These are phyloP conservation scores for Pseudopleuronectes americanus DNA, from an alignment of 2,797 vertebrate genomes.

Conservation along the genomic window DNA sequence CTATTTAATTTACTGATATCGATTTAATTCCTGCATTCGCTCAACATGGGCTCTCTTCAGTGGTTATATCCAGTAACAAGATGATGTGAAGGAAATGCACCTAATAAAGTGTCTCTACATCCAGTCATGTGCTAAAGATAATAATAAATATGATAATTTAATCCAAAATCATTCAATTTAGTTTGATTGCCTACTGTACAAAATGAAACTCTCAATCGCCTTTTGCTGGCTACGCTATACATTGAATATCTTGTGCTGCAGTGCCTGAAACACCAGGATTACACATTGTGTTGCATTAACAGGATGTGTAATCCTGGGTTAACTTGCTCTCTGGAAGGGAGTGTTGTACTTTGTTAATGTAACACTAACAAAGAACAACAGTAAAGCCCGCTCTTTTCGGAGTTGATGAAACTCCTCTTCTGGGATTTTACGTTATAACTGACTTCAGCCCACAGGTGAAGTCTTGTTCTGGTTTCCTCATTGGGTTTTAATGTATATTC, in stretches of 20 bases:
- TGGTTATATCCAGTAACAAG: background rate
- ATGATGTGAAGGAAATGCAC: background rate
- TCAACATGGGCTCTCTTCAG: background rate
- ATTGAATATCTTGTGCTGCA: no score
- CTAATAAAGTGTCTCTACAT: background rate
- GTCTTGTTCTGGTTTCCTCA: constrained; percentile 6
- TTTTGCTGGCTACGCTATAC: no score
- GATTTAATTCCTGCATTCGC: background rate
- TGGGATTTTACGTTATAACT: constrained; percentile 53
- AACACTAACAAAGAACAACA: constrained; percentile 19
- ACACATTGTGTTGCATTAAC: background rate
- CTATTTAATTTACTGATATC: background rate
- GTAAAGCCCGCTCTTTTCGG: constrained; percentile 1
- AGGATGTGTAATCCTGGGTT: background rate
- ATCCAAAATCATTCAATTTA: no score
- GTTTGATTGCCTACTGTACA: no score
- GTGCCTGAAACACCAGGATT: background rate
- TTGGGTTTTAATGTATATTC: constrained; percentile 1
- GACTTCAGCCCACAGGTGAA: background rate
- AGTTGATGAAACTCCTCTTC: constrained; percentile 22
- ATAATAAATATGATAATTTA: no score
- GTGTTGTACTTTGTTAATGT: constrained; percentile 47
- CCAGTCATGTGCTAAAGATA: background rate
- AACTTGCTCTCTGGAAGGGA: constrained; percentile 5
- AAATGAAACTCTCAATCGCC: no score